phyloP scores from a whole-genome alignment of 2,888 invertebrate genomes.

The Euclidia mi region DNA sequence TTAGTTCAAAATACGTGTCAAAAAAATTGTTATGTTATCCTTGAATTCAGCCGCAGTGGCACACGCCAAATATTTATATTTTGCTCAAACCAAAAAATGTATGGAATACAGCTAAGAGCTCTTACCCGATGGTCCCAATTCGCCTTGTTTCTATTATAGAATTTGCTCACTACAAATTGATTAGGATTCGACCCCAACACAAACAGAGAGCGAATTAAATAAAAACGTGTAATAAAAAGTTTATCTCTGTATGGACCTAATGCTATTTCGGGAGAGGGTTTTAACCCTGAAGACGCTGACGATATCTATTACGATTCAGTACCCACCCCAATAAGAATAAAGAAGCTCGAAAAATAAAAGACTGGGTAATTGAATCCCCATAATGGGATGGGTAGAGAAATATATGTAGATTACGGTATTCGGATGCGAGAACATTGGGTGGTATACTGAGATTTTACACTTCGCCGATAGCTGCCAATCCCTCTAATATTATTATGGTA shows the following conservation, averaged over 20 bases:
- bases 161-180: conserved; percentile 53
- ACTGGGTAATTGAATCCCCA: conserved; percentile 83
- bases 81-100: not conserved
- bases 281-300: conserved; percentile 61
- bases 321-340: conserved; percentile 68
- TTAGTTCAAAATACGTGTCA: too few relatives aligned
- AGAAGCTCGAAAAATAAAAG: conserved; percentile 74
- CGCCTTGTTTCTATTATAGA: conserved; percentile 34
- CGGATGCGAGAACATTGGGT: conserved; percentile 75
- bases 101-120: conserved; percentile 24
- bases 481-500: conserved; percentile 89
- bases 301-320: conserved; percentile 68
- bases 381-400: conserved; percentile 74
- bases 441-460: conserved; percentile 84
- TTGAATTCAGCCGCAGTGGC: too few relatives aligned
- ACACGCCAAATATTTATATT: too few relatives aligned
- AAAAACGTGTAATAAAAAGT: conserved; percentile 61
- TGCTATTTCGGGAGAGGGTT: conserved; percentile 58
- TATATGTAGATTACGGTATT: conserved; percentile 77
- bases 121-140: conserved; percentile 19
- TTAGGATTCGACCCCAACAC: conserved; percentile 48
- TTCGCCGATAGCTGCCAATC: conserved; percentile 86
- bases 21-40: too few relatives aligned
- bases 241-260: conserved; percentile 59
- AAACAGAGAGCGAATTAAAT: conserved; percentile 56